Evolutionary conservation across 2,888 invertebrate species (phyloP), one percentile per base, ranked within the genome.

Genomic region (Leptinotarsa juncta): DNA sequence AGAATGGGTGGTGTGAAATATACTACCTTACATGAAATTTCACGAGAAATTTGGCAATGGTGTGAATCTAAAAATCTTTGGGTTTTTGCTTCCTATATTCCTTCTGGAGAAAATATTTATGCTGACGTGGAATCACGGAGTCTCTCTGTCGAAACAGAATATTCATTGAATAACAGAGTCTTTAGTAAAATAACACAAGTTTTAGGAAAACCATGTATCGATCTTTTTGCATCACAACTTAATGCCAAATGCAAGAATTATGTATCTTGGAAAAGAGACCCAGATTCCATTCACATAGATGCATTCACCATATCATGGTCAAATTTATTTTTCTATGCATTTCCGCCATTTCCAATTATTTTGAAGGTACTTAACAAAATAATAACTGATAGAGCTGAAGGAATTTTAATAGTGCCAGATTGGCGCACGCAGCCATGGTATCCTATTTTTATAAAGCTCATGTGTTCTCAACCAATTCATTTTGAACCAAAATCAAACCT

Each of bases 51-150:
- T 3, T 26, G 23, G 0, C 3, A 26, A 3, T 26, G 15, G 67
- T 85, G 53, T 72, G 74, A 75, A 82, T 82, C 42, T 12, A 77
- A 70, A 60, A 75, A 77, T 48, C 14, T 78, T 48, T 78, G 50
- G 67, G 70, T 79, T 23, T 76, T 70, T 57, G 76, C 78, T 42
- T 76, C 76, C 12, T 77, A 78, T 67, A 77, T 78, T 15, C 71
- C 72, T 16, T 71, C 76, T 14, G 66, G 65, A 26, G 72, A 74
- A n/a, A 79, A 77, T 48, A 55, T 50, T 10, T 16, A 18, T 18
- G 79, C 80, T 42, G 71, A 76, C 20, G 26, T 20, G 16, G 51
- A 68, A 50, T 76, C 72, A 48, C 26, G 72, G 12, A 53, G 26
- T 18, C 23, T 65, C n/a, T 32, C 18, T 62, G 32, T 67, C 20